These are phyloP conservation scores for Crossocerus cetratus DNA, from an alignment of 2,888 invertebrate species.

Conservation along the genomic window DNA sequence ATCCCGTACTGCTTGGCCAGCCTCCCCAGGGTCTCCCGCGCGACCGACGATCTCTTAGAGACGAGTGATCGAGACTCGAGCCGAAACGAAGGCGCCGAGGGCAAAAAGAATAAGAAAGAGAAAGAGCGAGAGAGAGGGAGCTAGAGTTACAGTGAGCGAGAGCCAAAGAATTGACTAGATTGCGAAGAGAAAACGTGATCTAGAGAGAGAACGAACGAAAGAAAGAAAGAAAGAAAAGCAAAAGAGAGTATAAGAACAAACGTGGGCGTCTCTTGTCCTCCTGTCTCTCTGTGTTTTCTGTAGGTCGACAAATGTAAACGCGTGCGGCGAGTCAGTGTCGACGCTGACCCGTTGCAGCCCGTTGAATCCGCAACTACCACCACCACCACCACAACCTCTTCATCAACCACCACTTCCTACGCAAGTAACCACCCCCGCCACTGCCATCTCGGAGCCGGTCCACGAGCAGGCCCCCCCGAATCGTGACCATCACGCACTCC, in stretches of 20 bases:
- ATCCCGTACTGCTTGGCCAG: not conserved
- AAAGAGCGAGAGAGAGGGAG: not conserved
- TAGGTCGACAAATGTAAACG: slow-evolving; percentile 77
- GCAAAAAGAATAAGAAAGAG: not conserved
- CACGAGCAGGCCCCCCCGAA: slow-evolving; percentile 75
- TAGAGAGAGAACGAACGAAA: slow-evolving; percentile 13
- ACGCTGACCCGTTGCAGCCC: slow-evolving; percentile 78
- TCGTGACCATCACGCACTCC: slow-evolving; percentile 76
- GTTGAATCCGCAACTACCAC: slow-evolving; percentile 77
- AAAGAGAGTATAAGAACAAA: slow-evolving; percentile 45
- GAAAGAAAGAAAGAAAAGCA: slow-evolving; percentile 24
- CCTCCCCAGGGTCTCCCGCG: slow-evolving; percentile 20
- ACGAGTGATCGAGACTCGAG: not conserved
- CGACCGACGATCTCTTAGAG: slow-evolving; percentile 26
- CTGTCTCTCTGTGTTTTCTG: slow-evolving; percentile 74
- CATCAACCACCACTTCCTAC: slow-evolving; percentile 76
- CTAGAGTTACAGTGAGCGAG: slow-evolving; percentile 2
- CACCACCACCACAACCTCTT: slow-evolving; percentile 73
- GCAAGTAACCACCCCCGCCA: slow-evolving; percentile 76
- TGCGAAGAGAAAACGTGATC: not conserved
- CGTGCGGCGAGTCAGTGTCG: slow-evolving; percentile 77
- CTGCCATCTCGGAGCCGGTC: slow-evolving; percentile 76
- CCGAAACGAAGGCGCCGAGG: not conserved
- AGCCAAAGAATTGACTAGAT: slow-evolving; percentile 7
- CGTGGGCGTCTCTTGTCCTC: slow-evolving; percentile 75